These are phyloP conservation scores for Vanessa cardui DNA, from an alignment of 2,888 invertebrate genomes.

Conservation along the genomic window DNA sequence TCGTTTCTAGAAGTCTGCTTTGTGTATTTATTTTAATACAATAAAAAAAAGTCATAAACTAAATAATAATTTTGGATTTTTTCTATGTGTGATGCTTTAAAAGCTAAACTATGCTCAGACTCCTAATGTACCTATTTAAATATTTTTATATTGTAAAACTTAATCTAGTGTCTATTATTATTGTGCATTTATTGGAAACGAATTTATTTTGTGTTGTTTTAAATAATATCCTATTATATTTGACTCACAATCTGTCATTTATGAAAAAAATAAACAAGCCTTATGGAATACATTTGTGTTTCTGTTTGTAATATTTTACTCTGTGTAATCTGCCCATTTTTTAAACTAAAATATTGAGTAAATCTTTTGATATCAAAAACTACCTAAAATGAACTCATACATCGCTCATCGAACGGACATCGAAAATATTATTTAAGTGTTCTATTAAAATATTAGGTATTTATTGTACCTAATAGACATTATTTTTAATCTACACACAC, in stretches of 20 bases:
- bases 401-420: neutral
- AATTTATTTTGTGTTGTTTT: constrained; percentile 76
- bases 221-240: constrained; percentile 49
- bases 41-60: constrained; percentile 5
- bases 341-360: neutral
- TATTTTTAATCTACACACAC: too few relatives aligned
- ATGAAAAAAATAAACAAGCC: constrained; percentile 45
- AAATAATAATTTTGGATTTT: constrained; percentile 28
- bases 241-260: constrained; percentile 53
- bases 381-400: neutral
- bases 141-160: constrained; percentile 61
- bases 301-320: neutral
- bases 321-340: neutral
- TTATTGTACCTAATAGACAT: too few relatives aligned
- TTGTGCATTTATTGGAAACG: constrained; percentile 78
- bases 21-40: constrained; percentile 5
- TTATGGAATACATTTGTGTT: constrained; percentile 28
- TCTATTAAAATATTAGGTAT: too few relatives aligned
- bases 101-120: constrained; percentile 59
- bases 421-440: too few relatives aligned
- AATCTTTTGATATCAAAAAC: neutral
- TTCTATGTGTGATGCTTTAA: constrained; percentile 53
- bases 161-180: constrained; percentile 47
- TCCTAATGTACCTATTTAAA: constrained; percentile 52
- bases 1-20: constrained; percentile 7